Evolutionary conservation across 1,140 invertebrate genomes (phyloP), one percentile per base, ranked within the genome.

Genomic region (Cotesia vestalis): DNA sequence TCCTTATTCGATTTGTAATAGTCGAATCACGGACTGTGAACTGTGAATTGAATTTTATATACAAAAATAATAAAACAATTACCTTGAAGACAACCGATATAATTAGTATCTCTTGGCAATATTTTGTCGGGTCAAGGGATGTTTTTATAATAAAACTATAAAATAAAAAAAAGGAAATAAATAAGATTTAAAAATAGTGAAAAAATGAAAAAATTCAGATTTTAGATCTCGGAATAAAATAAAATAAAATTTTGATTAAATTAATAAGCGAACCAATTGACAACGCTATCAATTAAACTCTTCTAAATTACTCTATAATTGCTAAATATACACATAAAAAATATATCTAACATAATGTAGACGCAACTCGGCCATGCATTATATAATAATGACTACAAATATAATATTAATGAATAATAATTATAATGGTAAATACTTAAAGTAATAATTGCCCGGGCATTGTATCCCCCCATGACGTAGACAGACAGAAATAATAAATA

Each of bases 101-200:
- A 46, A 84, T 80, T 82, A 83, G 79, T 82, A 79, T 83, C 75
- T 78, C 81, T 80, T 81, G 84, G 81, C 78, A 84, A 84, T 86
- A 86, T 85, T 86, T 85, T 85, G 81, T 83, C 81, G 77, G 77
- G 80, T 78, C 81, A 80, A 78, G 81, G 81, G 77, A 79, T 80
- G 78, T 85, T 86, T 86, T 85, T 86, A 85, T 85, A 85, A 80
- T 75, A 75, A 78, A 52, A 27, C 27, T 27, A 27, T 27, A 27
- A 27, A 27, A 27, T 27, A 73, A 75, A 79, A 71, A 53, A 53
- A 73, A 61, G n/a, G 66, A 55, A 75, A 66, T 71, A 69, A 69
- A 73, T 34, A 71, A 36, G 51, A 46, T 9, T 9, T 40, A 3
- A 46, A 46, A 46, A 9, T 40, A 40, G 5, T 34, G 14, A 71